These are phyloP conservation scores for Tachina lurida DNA, from an alignment of 2,888 invertebrate genomes.

Conservation along the genomic window DNA sequence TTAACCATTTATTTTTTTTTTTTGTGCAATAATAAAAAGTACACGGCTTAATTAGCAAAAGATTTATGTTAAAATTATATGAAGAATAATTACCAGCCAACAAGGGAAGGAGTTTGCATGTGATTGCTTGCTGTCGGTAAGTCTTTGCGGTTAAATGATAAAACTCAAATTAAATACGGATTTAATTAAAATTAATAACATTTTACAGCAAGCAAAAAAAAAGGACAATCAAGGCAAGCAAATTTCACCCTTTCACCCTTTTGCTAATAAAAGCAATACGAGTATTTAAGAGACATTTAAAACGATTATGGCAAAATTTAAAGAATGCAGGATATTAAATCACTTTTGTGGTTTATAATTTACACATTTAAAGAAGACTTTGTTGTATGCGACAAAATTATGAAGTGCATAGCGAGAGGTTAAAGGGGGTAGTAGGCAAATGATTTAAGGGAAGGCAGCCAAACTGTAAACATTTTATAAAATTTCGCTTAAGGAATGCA, in stretches of 20 bases:
- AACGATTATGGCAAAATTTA: no score
- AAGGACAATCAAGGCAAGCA: neutral
- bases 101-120: neutral
- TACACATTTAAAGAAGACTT: no score
- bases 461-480: no score
- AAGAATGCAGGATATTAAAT: no score
- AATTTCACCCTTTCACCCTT: neutral
- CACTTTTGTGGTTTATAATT: no score
- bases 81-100: conserved; percentile 43
- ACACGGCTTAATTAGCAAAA: conserved; percentile 52
- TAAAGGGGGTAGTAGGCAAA: no score
- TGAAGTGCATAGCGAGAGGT: no score
- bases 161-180: conserved; percentile 58
- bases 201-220: neutral
- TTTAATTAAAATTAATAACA: conserved; percentile 66
- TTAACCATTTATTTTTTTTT: conserved; percentile 10
- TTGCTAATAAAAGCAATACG: neutral
- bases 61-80: conserved; percentile 54
- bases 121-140: conserved; percentile 15
- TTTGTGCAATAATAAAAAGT: neutral
- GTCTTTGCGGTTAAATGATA: conserved; percentile 53
- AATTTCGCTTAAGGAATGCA: no score
- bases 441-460: no score
- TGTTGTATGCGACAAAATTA: no score
- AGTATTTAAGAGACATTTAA: neutral